Base-by-base conservation (phyloP, 2,113 vertebrate species). In the Euleptes europaea region DNA sequence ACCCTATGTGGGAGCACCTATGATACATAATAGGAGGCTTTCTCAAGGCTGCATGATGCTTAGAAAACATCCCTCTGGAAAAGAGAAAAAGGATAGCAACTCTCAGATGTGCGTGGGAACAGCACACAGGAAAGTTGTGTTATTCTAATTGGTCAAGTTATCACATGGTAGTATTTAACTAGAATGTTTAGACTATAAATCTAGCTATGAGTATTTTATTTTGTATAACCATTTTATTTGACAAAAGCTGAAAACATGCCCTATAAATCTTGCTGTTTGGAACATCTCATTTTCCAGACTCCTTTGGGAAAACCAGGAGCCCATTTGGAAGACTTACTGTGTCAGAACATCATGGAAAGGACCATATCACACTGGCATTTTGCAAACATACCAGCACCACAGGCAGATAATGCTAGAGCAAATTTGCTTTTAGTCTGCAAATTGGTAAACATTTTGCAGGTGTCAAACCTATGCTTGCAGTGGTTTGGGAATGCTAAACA, bases 81-180 rank as follows among this genome's bases (percentile, higher is more conserved):
- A 63, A 51, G 49, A 51, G 28, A 19, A 57, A 63, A 63, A 63
- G 26, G 26, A 26, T 63, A 23, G 80, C 82, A 49, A 54, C 77
- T 81, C 78, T 87, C 3, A 47, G 70, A 26, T 72, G 23, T 78
- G 1, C 10, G 33, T 0, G 7, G 2, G 78, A 54, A 86, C 38
- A 87, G 31, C 42, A 86, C 57, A 67, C 26, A 86, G 47, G 35
- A 90, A 86, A 2, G 40, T 63, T 67, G 19, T n/a, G 57, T 83
- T 78, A 65, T 84, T 84, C 76, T 44, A 44, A 38, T 15, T 38
- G 86, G 78, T 51, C 57, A 51, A 71, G 77, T 80, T 78, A 88
- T 88, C 80, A 76, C 81, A 90, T 78, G 92, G 89, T 89, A 88
- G 57, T 80, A 88, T 84, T 88, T 89, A 88, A 92, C 88, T 84